Evolutionary conservation across 2,888 invertebrate genomes (phyloP), one percentile per base, ranked within the genome.

Genomic region (Chrysolina americana): DNA sequence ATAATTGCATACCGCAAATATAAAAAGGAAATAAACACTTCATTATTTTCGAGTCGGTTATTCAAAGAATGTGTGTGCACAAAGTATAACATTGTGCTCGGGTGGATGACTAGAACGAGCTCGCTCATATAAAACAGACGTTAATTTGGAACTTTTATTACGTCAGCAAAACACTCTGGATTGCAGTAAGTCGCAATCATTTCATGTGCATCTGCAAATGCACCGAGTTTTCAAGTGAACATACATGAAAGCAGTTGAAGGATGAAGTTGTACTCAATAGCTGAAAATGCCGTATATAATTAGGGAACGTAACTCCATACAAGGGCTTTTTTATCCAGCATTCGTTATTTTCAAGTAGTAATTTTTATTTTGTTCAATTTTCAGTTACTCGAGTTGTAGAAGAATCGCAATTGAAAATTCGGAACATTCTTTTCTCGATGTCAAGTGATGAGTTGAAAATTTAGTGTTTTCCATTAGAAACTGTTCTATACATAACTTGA

Each of bases 91-190:
- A 53, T 53, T 53, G 68, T 50, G 66, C 44, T 53, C 53, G 4
- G 53, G 10, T 21, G 28, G n/a, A 59, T n/a, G 8, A 59, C 28
- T 59, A 28, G 59, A 59, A n/a, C 59, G 59, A 71, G 73, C 65
- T 69, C 11, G 69, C 71, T 77, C 73, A 65, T 71, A 73, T 73
- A 74, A 75, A 73, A 75, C 69, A 72, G 71, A 73, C 69, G 76
- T 78, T 78, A 76, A 78, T 78, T 78, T 75, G 41, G 65, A 78
- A 75, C 78, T 75, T 74, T 78, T 78, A 76, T 76, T 75, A 56
- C 76, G 68, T 76, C 75, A 78, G 70, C 73, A 74, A 72, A 76
- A 78, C 70, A 68, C 72, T 72, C 68, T 64, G 74, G 68, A 74
- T 75, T 74, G 75, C 74, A 69, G 65, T 71, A 69, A 76, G 65